These are phyloP conservation scores for Aphelinus atriplicis DNA, from an alignment of 1,140 invertebrate genomes.

Conservation along the genomic window DNA sequence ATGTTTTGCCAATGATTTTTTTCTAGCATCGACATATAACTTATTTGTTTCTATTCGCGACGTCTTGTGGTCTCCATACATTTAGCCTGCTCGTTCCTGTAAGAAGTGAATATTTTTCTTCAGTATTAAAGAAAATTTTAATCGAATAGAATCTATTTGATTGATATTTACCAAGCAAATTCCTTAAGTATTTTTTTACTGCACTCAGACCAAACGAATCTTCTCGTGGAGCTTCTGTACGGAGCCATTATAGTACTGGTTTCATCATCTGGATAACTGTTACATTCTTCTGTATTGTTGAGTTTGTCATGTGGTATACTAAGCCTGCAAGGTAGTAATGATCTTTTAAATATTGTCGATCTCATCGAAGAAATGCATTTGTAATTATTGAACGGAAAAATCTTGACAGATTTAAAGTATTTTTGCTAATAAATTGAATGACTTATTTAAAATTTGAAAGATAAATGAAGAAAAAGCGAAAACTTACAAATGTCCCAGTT, in stretches of 20 bases:
- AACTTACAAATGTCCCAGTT: constrained; percentile 22
- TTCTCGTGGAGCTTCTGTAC: neutral
- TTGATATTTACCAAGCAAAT: constrained; percentile 5
- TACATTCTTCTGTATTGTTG: neutral
- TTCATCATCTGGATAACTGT: neutral
- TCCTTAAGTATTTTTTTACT: constrained; percentile 11
- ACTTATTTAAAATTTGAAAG: neutral
- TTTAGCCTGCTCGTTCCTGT: neutral
- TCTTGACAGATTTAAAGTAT: too few relatives aligned
- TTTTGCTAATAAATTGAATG: neutral
- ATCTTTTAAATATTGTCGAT: too few relatives aligned
- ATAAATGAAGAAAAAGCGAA: neutral
- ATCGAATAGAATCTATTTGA: neutral
- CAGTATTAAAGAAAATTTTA: neutral
- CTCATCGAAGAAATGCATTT: too few relatives aligned
- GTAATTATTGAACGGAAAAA: too few relatives aligned
- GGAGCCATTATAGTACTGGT: constrained; percentile 5
- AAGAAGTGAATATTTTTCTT: too few relatives aligned
- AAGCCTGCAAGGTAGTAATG: neutral
- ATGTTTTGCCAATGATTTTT: too few relatives aligned
- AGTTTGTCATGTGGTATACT: constrained; percentile 11
- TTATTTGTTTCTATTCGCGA: too few relatives aligned
- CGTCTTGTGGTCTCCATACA: neutral
- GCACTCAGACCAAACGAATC: constrained; percentile 16
- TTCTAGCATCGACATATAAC: too few relatives aligned